A percentile compares a stretch with the other conserved stretches of the same genome.
Conservation (phyloP, 2,888 invertebrate genomes). For the Chrysopilus asiliformis region DNA sequence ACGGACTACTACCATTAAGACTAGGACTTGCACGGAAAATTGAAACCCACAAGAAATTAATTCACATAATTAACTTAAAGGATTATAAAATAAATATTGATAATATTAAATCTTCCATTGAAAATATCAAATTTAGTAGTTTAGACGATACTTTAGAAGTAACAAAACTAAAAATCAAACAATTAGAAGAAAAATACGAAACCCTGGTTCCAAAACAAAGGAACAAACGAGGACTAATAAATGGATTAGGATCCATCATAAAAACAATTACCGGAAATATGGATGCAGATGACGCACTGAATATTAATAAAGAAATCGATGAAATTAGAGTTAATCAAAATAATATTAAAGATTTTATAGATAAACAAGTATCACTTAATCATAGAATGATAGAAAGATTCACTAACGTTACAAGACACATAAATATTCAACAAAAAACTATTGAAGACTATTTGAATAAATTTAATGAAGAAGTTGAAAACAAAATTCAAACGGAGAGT, state of each 20-base stretch:
- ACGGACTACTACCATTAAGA: background rate
- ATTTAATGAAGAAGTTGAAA: slow-evolving; percentile 1
- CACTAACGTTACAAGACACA: slow-evolving; percentile 5
- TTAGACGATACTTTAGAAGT: background rate
- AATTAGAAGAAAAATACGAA: slow-evolving; percentile 2
- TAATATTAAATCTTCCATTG: background rate
- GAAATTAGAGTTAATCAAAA: slow-evolving; percentile 3
- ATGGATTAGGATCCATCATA: slow-evolving; percentile 6
- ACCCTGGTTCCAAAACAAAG: slow-evolving; percentile 3
- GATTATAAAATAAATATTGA: background rate
- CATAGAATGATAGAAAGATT: slow-evolving; percentile 7
- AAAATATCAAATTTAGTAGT: slow-evolving; percentile 2
- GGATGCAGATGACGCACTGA: slow-evolving; percentile 5
- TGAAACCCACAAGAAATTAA: slow-evolving; percentile 2
- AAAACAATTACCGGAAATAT: slow-evolving; percentile 8
- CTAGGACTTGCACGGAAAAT: slow-evolving; percentile 1
- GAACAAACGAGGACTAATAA: slow-evolving; percentile 7
- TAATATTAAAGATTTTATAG: background rate
- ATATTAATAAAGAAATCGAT: slow-evolving; percentile 6
- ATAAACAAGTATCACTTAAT: slow-evolving; percentile 6
- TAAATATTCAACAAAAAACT: slow-evolving; percentile 1
- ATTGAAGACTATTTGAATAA: background rate
- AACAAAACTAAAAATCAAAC: slow-evolving; percentile 5
- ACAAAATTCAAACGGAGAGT: slow-evolving; percentile 2
- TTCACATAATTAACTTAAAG: slow-evolving; percentile 1